Percentiles rank a stretch among this genome's conserved stretches.
Evolutionary conservation across 2,888 invertebrate species (phyloP).

Genomic region (Teinopalpus imperialis): DNA sequence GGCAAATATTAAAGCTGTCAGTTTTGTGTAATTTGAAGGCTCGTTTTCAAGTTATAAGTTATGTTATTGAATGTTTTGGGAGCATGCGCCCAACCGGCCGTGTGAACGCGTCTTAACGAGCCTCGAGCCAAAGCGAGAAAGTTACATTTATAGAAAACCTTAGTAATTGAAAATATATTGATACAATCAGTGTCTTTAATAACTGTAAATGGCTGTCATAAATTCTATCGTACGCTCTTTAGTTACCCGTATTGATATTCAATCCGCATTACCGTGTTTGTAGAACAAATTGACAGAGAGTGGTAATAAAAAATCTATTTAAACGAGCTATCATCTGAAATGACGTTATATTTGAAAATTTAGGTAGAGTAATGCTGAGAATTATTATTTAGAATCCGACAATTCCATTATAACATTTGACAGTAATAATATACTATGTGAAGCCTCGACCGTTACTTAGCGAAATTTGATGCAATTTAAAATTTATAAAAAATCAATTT

Average conservation of each 20-base stretch:
- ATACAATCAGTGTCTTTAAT: conserved; percentile 55
- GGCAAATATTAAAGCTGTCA: conserved; percentile 80
- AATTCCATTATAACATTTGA: conserved; percentile 55
- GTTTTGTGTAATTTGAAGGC: conserved; percentile 76
- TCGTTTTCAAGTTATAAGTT: conserved; percentile 72
- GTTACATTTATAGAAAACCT: conserved; percentile 42
- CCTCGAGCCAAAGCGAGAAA: conserved; percentile 50
- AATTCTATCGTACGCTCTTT: conserved; percentile 43
- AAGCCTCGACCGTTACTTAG: conserved; percentile 41
- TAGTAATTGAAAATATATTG: conserved; percentile 57
- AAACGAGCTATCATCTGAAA: conserved; percentile 45
- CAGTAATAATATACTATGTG: conserved; percentile 55
- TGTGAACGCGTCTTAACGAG: conserved; percentile 58
- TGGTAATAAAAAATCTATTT: conserved; percentile 47
- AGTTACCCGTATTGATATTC: conserved; percentile 43
- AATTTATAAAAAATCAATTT: conserved; percentile 46
- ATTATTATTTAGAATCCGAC: conserved; percentile 45
- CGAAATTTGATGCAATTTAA: conserved; percentile 65
- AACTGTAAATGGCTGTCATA: conserved; percentile 45
- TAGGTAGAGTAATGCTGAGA: conserved; percentile 47
- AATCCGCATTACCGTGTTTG: conserved; percentile 42
- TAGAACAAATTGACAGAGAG: conserved; percentile 40
- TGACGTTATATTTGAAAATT: conserved; percentile 45
- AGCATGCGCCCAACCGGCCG: conserved; percentile 51
- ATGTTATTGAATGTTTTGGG: conserved; percentile 76